Evolutionary conservation across 2,888 invertebrate species (phyloP).

Genomic region (Hybos culiciformis): DNA sequence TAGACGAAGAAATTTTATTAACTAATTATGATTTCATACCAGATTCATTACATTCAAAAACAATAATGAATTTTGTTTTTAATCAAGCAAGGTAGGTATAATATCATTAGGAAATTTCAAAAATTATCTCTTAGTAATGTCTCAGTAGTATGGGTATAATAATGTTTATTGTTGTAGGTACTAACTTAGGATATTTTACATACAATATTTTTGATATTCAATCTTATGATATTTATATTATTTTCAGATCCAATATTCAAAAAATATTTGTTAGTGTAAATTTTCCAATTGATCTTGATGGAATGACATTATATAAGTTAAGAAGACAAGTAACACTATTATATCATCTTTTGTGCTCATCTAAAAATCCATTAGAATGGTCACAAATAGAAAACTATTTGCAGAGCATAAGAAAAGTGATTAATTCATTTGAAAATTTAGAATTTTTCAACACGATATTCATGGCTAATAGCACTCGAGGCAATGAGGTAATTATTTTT

Average conservation of each 20-base stretch:
- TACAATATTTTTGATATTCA: not conserved
- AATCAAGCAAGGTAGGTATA: conserved; percentile 25
- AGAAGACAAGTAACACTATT: conserved; percentile 26
- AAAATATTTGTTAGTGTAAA: conserved; percentile 21
- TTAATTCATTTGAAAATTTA: conserved; percentile 21
- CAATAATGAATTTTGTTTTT: conserved; percentile 19
- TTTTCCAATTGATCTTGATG: conserved; percentile 12
- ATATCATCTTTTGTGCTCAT: conserved; percentile 21
- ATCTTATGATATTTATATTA: not conserved
- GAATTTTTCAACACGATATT: conserved; percentile 24
- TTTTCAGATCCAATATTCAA: conserved; percentile 26
- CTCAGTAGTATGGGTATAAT: too few species aligned
- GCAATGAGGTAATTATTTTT: conserved; percentile 23
- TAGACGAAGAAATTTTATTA: conserved; percentile 16
- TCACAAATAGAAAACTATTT: conserved; percentile 13
- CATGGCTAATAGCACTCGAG: conserved; percentile 25
- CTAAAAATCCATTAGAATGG: conserved; percentile 13
- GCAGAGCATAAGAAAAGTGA: conserved; percentile 19
- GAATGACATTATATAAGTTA: conserved; percentile 15
- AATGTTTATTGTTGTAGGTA: too few species aligned
- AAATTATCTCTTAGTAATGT: not conserved
- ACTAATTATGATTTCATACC: conserved; percentile 21
- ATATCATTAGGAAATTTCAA: not conserved
- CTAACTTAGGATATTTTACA: not conserved
- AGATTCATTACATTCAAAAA: conserved; percentile 17